phyloP scores from a whole-genome alignment of 2,888 invertebrate genomes.

The Thymelicus acteon region DNA sequence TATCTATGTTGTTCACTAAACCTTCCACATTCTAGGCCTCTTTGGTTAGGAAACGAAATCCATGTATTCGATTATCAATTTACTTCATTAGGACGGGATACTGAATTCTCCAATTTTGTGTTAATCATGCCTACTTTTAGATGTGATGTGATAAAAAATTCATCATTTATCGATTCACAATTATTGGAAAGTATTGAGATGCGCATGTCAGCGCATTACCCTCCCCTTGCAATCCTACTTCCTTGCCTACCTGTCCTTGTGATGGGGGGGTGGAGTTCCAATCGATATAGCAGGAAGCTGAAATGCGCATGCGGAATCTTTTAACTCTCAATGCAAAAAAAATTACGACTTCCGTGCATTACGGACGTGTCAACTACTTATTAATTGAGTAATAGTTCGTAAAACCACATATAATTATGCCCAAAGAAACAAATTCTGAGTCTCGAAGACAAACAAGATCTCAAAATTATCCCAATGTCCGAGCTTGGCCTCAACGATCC shows the following conservation, averaged over 20 bases:
- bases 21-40: too few relatives aligned
- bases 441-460: neutral
- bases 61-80: too few relatives aligned
- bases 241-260: neutral
- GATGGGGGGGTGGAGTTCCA: neutral
- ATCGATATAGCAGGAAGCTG: neutral
- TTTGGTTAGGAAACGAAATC: too few relatives aligned
- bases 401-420: neutral
- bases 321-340: neutral
- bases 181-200: neutral
- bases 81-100: too few relatives aligned
- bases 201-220: constrained; percentile 10
- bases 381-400: too few relatives aligned
- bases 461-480: neutral
- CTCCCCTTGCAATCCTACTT: neutral
- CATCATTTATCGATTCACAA: neutral
- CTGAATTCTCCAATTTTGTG: too few relatives aligned
- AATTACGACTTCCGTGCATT: neutral
- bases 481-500: neutral
- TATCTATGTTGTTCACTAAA: too few relatives aligned
- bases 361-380: neutral
- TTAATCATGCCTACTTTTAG: too few relatives aligned
- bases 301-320: neutral
- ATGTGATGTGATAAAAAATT: too few relatives aligned
- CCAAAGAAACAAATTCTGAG: neutral